phyloP scores from a whole-genome alignment of 2,113 vertebrate species.

The Collichthys lucidus region DNA sequence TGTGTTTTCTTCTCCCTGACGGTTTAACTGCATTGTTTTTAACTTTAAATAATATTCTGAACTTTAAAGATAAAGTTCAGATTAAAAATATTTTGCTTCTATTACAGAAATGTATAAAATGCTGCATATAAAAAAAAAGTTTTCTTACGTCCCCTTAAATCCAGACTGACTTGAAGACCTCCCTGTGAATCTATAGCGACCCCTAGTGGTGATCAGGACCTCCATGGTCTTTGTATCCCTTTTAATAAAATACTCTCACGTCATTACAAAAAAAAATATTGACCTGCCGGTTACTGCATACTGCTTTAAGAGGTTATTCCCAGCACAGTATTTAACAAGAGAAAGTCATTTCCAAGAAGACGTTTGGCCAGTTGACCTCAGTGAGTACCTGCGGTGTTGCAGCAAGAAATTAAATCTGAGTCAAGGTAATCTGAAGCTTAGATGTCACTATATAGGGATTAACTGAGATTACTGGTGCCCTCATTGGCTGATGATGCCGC shows the following conservation, averaged over 20 bases:
- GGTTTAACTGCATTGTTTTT: too few relatives aligned
- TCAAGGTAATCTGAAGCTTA: conserved; percentile 52
- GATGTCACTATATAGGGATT: conserved; percentile 44
- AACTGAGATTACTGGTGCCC: conserved; percentile 51
- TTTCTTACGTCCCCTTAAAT: too few relatives aligned
- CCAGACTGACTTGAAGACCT: too few relatives aligned
- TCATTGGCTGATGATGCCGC: conserved; percentile 34
- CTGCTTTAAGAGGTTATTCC: conserved; percentile 9
- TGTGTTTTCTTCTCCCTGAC: too few relatives aligned
- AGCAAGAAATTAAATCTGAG: conserved; percentile 34
- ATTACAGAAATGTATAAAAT: too few relatives aligned
- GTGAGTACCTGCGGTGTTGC: background rate
- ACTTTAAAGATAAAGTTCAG: too few relatives aligned
- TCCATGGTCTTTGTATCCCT: background rate
- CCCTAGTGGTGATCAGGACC: too few relatives aligned
- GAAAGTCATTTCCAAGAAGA: conserved; percentile 24
- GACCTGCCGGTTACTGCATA: background rate
- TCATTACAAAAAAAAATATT: background rate
- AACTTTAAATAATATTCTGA: too few relatives aligned
- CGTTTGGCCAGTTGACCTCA: conserved; percentile 12
- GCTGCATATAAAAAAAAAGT: too few relatives aligned
- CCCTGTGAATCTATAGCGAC: too few relatives aligned
- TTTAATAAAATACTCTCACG: background rate
- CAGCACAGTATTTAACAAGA: conserved; percentile 6
- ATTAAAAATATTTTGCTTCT: too few relatives aligned